Evolutionary conservation across 2,888 invertebrate genomes (phyloP).

Genomic region (Meloe dianella): DNA sequence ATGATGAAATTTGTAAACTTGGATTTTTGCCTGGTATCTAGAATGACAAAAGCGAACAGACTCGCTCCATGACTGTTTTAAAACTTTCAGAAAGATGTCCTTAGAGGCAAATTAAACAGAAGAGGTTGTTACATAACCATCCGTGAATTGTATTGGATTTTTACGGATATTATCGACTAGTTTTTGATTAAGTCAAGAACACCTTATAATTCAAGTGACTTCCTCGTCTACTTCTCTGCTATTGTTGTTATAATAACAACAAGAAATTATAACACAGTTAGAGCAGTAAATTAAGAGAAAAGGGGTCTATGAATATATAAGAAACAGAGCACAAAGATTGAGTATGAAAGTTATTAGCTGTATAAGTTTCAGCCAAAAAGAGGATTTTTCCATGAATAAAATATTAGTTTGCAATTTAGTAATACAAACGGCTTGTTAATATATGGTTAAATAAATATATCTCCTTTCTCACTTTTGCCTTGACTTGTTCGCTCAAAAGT

Average conservation of each 20-base stretch:
- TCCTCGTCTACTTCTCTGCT: background rate
- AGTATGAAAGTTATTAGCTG: constrained; percentile 15
- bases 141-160: background rate
- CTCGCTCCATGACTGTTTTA: background rate
- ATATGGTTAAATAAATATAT: constrained; percentile 28
- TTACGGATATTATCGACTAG: background rate
- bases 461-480: constrained; percentile 22
- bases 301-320: constrained; percentile 29
- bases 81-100: constrained; percentile 15
- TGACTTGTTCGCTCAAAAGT: constrained; percentile 7
- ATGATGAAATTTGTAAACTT: background rate
- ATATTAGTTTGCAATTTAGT: constrained; percentile 31
- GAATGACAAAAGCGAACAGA: background rate
- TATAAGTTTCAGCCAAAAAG: constrained; percentile 19
- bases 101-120: constrained; percentile 11
- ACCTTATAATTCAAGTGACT: background rate
- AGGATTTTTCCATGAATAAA: constrained; percentile 31
- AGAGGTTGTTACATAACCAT: background rate
- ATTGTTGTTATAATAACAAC: background rate
- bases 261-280: constrained; percentile 4
- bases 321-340: constrained; percentile 11
- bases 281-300: constrained; percentile 25
- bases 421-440: constrained; percentile 29
- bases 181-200: constrained; percentile 2
- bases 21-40: background rate